Percentiles rank a stretch among this genome's conserved stretches.
Conservation (phyloP, 2,113 vertebrate species). For the Nymphicus hollandicus region DNA sequence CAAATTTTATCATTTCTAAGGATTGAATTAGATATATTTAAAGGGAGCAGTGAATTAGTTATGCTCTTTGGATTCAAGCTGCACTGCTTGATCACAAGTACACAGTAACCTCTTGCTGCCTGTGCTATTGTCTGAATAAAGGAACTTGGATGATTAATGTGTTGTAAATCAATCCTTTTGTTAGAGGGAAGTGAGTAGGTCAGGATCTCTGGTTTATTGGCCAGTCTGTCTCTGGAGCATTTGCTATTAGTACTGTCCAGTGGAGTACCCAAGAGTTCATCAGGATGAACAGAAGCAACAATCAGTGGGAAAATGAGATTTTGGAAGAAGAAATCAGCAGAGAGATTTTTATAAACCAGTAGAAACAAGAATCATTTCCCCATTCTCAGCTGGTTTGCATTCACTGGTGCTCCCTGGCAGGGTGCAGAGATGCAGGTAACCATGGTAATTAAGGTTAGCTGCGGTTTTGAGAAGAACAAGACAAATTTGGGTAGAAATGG, state of each 20-base stretch:
- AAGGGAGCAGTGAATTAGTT: background rate
- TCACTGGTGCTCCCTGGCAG: background rate
- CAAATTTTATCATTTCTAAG: background rate
- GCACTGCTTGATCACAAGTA: background rate
- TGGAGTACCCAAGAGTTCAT: background rate
- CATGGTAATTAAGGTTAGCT: constrained; percentile 20
- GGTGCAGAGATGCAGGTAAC: constrained; percentile 1
- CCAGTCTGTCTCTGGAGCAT: background rate
- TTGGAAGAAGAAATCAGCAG: background rate
- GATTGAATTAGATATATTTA: background rate
- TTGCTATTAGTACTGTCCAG: background rate
- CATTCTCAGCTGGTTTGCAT: background rate
- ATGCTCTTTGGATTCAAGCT: background rate
- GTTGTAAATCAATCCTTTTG: background rate
- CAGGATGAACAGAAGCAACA: background rate
- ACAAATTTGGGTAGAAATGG: background rate
- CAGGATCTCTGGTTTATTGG: background rate
- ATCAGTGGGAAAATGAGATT: background rate
- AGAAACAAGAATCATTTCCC: background rate
- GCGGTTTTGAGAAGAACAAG: background rate
- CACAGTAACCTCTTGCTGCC: background rate
- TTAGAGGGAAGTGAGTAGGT: background rate
- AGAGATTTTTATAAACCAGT: background rate
- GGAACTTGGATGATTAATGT: background rate
- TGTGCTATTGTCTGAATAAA: background rate